Evolutionary conservation across 2,113 vertebrate genomes (phyloP).

Genomic region (Laterallus jamaicensis): DNA sequence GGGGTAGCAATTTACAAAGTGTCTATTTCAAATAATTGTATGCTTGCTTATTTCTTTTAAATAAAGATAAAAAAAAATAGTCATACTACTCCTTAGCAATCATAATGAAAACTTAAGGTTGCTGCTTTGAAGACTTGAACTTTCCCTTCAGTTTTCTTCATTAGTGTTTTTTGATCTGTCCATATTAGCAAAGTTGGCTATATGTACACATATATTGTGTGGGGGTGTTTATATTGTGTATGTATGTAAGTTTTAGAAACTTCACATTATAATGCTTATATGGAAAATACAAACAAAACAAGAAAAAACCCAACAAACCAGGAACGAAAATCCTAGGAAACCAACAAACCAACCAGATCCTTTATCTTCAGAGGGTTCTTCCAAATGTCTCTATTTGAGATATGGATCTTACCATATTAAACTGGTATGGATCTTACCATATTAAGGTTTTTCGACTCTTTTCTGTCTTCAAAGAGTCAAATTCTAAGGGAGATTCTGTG

Average conservation of each 20-base stretch:
- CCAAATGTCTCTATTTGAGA: background rate
- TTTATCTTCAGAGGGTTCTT: background rate
- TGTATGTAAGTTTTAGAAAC: background rate
- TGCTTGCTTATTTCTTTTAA: background rate
- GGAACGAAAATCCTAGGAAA: background rate
- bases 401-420: background rate
- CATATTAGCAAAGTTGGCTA: background rate
- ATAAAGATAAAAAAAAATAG: background rate
- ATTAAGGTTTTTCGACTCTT: background rate
- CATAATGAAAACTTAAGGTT: background rate
- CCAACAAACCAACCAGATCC: background rate
- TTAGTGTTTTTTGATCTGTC: background rate
- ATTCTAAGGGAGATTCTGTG: background rate
- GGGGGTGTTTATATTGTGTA: background rate
- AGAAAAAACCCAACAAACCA: no score
- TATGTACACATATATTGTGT: accelerated
- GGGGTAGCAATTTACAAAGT: background rate
- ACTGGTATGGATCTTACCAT: background rate
- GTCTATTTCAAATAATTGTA: background rate
- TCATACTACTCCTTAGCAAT: background rate
- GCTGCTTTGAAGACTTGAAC: background rate
- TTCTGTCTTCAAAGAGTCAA: background rate
- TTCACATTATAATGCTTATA: background rate
- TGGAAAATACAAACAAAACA: background rate
- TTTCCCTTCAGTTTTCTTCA: background rate